Percentiles rank a stretch among this genome's conserved stretches.
Conservation (phyloP, 2,797 vertebrate species). For the Paedocypris micromegethes region DNA sequence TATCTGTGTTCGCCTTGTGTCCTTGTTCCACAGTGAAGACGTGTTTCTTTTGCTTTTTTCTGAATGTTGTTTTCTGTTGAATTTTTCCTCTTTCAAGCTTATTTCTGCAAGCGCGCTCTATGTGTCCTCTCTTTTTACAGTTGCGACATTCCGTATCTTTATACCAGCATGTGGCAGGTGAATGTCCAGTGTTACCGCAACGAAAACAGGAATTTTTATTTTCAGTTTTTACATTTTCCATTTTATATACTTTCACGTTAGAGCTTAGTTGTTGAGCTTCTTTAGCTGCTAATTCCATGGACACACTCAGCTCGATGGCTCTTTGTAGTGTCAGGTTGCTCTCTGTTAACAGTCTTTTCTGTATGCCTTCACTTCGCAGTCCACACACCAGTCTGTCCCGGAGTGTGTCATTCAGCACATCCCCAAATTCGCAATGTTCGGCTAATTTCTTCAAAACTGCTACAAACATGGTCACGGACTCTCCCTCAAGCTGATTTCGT, state of each 20-base stretch:
- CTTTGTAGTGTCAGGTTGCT: slow-evolving; percentile 17
- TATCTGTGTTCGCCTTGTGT: background rate
- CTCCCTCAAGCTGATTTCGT: slow-evolving; percentile 40
- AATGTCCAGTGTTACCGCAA: slow-evolving; percentile 5
- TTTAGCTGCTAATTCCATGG: slow-evolving; percentile 26
- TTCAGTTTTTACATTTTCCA: background rate
- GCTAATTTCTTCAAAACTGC: slow-evolving; percentile 34
- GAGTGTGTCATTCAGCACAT: slow-evolving; percentile 27
- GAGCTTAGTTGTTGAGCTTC: slow-evolving; percentile 25
- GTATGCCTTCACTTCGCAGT: slow-evolving; percentile 9
- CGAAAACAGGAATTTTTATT: background rate
- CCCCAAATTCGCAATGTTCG: slow-evolving; percentile 44
- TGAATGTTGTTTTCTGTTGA: background rate
- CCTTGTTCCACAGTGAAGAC: background rate
- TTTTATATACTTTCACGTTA: slow-evolving; percentile 9
- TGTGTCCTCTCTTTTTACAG: slow-evolving; percentile 8
- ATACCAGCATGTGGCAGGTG: background rate
- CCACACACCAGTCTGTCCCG: slow-evolving; percentile 24
- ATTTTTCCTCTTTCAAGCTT: background rate
- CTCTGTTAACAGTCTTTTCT: slow-evolving; percentile 10
- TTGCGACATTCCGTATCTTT: background rate
- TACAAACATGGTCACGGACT: slow-evolving; percentile 39
- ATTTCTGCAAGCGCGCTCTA: slow-evolving; percentile 4
- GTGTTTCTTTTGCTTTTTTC: slow-evolving; percentile 5
- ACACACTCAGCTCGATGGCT: slow-evolving; percentile 14